A percentile compares a stretch with the other conserved stretches of the same genome.
Evolutionary conservation across 1,140 invertebrate genomes (phyloP).

Genomic region (Agraylea sexmaculata): DNA sequence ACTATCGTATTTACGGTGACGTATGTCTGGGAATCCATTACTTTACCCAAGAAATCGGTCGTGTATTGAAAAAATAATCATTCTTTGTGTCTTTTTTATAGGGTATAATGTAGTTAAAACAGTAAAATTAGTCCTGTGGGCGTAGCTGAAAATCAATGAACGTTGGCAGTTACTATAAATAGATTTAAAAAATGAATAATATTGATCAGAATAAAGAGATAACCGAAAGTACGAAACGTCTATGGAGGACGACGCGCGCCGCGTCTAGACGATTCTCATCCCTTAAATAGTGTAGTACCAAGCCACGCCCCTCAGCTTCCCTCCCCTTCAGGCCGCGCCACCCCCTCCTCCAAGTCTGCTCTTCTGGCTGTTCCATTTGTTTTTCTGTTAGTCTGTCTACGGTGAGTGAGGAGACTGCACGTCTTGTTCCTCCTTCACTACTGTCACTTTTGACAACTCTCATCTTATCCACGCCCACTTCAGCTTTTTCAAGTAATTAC

Average conservation of each 20-base stretch:
- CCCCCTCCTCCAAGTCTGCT: background rate
- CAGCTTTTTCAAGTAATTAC: no score
- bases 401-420: constrained; percentile 11
- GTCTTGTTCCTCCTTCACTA: constrained; percentile 3
- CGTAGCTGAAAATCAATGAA: no score
- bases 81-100: no score
- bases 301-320: constrained; percentile 2
- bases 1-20: no score
- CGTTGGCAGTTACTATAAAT: no score
- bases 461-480: background rate
- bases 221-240: constrained; percentile 13
- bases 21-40: no score
- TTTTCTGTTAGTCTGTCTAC: constrained; percentile 12
- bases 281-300: background rate
- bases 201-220: constrained; percentile 13
- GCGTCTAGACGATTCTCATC: constrained; percentile 17
- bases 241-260: constrained; percentile 19
- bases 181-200: no score
- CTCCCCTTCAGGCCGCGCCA: background rate
- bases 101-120: no score
- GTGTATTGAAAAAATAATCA: no score
- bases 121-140: no score
- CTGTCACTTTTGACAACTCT: constrained; percentile 13
- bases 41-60: no score
- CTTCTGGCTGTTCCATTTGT: constrained; percentile 14